phyloP scores from a whole-genome alignment of 2,113 vertebrate genomes.

The Regulus satrapa region DNA sequence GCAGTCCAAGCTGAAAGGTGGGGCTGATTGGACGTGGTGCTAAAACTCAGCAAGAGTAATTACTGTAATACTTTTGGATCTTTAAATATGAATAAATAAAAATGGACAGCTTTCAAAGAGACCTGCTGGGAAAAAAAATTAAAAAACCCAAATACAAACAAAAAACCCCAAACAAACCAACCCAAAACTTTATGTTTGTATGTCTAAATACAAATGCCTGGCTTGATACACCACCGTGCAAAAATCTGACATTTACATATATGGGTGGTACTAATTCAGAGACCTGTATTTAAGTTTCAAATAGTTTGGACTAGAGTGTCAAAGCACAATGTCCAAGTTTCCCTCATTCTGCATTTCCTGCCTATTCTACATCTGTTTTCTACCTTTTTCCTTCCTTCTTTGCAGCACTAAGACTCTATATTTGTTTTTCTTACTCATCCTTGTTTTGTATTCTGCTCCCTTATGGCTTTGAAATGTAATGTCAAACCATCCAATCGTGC shows the following conservation, averaged over 20 bases:
- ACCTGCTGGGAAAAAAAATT: background rate
- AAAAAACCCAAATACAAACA: no score
- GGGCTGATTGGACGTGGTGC: background rate
- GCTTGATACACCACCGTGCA: background rate
- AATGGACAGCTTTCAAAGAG: background rate
- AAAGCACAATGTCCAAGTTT: background rate
- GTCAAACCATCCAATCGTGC: background rate
- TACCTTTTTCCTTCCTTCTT: background rate
- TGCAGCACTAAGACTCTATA: background rate
- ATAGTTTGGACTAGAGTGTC: background rate
- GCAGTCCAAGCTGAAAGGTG: background rate
- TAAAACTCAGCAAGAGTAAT: background rate
- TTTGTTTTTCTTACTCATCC: slow-evolving; percentile 14
- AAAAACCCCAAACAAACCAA: no score
- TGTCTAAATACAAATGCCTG: background rate
- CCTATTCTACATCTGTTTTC: background rate
- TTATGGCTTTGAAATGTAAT: background rate
- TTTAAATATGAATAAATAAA: background rate
- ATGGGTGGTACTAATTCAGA: background rate
- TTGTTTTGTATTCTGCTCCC: background rate
- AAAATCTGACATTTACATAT: background rate
- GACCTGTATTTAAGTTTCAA: background rate
- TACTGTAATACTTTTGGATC: background rate
- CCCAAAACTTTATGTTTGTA: background rate
- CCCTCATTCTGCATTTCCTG: background rate